phyloP scores from a whole-genome alignment of 2,797 vertebrate genomes.

The Takifugu rubripes region DNA sequence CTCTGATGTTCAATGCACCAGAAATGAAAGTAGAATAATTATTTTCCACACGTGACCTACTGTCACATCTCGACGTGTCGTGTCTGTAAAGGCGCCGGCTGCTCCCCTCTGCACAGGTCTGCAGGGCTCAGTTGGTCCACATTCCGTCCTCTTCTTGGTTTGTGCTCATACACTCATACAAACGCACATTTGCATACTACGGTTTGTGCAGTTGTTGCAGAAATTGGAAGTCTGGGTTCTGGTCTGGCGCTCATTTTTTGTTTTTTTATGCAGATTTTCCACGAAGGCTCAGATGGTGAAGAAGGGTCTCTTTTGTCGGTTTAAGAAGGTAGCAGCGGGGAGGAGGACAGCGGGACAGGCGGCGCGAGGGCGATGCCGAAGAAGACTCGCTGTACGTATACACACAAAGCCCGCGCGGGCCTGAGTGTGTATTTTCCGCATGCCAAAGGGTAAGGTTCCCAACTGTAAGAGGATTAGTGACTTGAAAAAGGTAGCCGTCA shows the following conservation, averaged over 20 bases:
- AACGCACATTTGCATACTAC: neutral
- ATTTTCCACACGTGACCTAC: no score
- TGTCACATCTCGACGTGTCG: no score
- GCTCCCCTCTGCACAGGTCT: neutral
- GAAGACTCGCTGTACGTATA: constrained; percentile 45
- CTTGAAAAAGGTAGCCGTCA: constrained; percentile 82
- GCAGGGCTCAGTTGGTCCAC: neutral
- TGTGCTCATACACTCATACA: neutral
- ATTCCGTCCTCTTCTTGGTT: neutral
- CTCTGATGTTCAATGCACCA: no score
- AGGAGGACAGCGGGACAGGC: constrained; percentile 45
- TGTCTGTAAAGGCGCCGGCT: no score
- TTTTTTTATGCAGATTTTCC: constrained; percentile 27
- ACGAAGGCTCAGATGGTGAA: constrained; percentile 44
- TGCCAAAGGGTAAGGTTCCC: constrained; percentile 74
- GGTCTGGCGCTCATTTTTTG: constrained; percentile 10
- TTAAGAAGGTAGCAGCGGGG: constrained; percentile 57
- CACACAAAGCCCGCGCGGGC: constrained; percentile 12
- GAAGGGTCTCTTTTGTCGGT: constrained; percentile 55
- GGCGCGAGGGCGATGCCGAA: constrained; percentile 41
- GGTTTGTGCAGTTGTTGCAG: neutral
- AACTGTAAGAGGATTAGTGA: constrained; percentile 82
- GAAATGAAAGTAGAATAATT: no score
- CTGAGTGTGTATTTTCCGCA: constrained; percentile 49
- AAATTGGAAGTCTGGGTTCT: constrained; percentile 6